Conservation (phyloP, 2,113 vertebrate species). For the Crotalus horridus region DNA sequence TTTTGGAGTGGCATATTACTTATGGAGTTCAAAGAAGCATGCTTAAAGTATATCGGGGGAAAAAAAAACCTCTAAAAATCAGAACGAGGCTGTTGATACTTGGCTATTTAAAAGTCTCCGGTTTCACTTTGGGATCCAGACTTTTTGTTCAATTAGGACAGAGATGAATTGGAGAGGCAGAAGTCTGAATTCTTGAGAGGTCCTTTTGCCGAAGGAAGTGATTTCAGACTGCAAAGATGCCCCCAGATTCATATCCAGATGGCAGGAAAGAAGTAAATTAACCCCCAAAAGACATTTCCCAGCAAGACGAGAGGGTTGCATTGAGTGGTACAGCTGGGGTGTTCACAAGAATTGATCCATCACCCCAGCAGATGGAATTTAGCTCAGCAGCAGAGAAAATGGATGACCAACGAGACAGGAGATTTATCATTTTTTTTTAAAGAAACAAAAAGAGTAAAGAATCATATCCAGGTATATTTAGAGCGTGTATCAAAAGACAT, state of each 20-base stretch:
- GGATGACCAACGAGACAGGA: background rate
- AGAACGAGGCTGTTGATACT: background rate
- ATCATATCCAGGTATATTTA: background rate
- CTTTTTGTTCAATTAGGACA: background rate
- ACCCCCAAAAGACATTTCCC: background rate
- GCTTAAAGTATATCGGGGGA: background rate
- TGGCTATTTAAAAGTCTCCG: background rate
- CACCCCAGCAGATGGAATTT: background rate
- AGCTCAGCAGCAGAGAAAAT: background rate
- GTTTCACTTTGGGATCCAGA: background rate
- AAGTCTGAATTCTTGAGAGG: background rate
- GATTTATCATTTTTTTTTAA: background rate
- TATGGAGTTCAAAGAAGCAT: background rate
- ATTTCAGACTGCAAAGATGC: background rate
- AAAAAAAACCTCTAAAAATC: background rate
- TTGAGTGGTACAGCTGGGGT: background rate
- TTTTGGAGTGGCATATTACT: background rate
- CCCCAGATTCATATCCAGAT: background rate
- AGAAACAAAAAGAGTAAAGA: background rate
- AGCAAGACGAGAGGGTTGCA: background rate
- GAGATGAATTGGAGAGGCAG: background rate
- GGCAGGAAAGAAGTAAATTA: background rate
- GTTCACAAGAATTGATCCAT: background rate
- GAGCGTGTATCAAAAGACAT: background rate
- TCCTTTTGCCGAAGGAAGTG: background rate